A percentile compares a stretch with the other conserved stretches of the same genome.
phyloP scores from a whole-genome alignment of 2,888 invertebrate genomes.

The Xestoiulus laeticollis region DNA sequence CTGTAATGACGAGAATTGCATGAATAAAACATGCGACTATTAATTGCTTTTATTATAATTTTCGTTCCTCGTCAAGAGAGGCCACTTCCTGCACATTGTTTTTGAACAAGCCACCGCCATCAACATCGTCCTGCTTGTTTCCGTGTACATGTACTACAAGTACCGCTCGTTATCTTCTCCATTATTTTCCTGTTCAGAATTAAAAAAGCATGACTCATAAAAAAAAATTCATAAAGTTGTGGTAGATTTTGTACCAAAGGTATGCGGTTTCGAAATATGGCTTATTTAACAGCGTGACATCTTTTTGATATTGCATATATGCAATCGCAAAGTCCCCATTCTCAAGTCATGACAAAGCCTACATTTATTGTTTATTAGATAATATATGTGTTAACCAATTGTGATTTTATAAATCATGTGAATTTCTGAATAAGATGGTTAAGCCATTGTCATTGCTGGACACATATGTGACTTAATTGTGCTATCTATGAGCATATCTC shows the following conservation, averaged over 20 bases:
- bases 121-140: not conserved
- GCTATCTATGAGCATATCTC: too few relatives aligned
- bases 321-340: too few relatives aligned
- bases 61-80: slow-evolving; percentile 27
- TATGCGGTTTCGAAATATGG: slow-evolving; percentile 1
- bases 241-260: not conserved
- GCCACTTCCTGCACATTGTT: slow-evolving; percentile 36
- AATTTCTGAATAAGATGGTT: too few relatives aligned
- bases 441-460: too few relatives aligned
- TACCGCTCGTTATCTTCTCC: not conserved
- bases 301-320: not conserved
- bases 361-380: too few relatives aligned
- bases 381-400: too few relatives aligned
- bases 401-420: too few relatives aligned
- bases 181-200: not conserved
- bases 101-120: not conserved
- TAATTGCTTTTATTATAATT: slow-evolving; percentile 38
- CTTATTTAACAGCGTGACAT: not conserved
- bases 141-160: not conserved
- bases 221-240: not conserved
- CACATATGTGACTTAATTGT: too few relatives aligned
- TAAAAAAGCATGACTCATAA: not conserved
- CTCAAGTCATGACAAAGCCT: too few relatives aligned
- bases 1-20: not conserved
- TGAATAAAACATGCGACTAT: slow-evolving; percentile 34